Conservation (phyloP, 2,113 vertebrate species). For the Triplophysa siluroides region DNA sequence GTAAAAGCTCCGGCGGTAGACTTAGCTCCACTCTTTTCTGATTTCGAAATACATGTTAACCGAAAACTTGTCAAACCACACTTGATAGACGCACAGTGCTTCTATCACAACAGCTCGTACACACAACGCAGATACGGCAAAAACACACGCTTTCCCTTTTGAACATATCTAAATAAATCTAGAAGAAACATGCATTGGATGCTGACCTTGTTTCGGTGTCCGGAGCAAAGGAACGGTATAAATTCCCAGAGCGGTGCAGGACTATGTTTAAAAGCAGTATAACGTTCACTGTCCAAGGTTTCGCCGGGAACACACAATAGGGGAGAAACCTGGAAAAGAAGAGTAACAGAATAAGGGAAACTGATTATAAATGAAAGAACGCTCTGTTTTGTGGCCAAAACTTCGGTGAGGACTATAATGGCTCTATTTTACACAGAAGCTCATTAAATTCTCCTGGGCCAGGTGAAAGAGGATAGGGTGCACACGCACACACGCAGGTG, state of each 20-base stretch:
- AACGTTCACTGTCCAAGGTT: constrained; percentile 30
- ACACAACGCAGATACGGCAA: neutral
- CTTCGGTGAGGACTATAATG: constrained; percentile 70
- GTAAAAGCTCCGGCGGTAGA: too few species aligned
- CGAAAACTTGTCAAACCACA: neutral
- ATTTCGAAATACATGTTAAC: too few species aligned
- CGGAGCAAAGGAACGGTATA: neutral
- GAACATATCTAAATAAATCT: neutral
- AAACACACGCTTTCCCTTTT: neutral
- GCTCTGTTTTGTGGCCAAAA: constrained; percentile 73
- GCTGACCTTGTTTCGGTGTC: constrained; percentile 65
- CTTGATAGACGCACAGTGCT: neutral
- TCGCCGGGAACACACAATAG: constrained; percentile 42
- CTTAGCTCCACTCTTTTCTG: too few species aligned
- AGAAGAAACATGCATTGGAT: constrained; percentile 7
- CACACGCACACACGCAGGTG: constrained; percentile 60
- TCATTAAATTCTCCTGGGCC: constrained; percentile 66
- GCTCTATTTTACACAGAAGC: constrained; percentile 70
- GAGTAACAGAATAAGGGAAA: constrained; percentile 58
- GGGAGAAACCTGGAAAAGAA: constrained; percentile 52
- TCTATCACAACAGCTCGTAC: neutral
- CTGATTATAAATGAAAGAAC: constrained; percentile 72
- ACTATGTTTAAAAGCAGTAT: constrained; percentile 22
- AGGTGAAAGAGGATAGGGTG: constrained; percentile 67
- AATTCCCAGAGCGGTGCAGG: neutral